Evolutionary conservation across 1,140 invertebrate genomes (phyloP).

Genomic region (Ceratina japonica): DNA sequence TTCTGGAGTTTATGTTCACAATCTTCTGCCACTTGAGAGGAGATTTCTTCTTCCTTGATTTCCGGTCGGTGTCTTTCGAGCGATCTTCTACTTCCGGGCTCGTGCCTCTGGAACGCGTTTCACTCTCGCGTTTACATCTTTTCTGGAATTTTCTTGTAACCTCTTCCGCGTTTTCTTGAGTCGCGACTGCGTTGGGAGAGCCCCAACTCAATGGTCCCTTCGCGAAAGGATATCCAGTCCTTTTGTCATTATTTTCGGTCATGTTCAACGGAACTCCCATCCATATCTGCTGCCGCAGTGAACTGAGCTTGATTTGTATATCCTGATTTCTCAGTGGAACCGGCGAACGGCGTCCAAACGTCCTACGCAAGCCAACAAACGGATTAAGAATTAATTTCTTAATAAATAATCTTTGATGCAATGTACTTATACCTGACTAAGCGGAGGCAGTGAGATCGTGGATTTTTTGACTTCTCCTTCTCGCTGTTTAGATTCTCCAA

Average conservation of each 20-base stretch:
- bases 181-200: slow-evolving; percentile 78
- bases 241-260: slow-evolving; percentile 20
- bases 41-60: slow-evolving; percentile 80
- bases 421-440: slow-evolving; percentile 43
- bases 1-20: slow-evolving; percentile 50
- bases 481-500: slow-evolving; percentile 77
- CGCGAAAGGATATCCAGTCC: slow-evolving; percentile 51
- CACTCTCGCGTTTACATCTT: slow-evolving; percentile 4
- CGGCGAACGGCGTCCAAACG: slow-evolving; percentile 65
- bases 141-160: slow-evolving; percentile 7
- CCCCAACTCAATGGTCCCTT: slow-evolving; percentile 82
- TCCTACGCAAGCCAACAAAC: slow-evolving; percentile 43
- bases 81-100: slow-evolving; percentile 60
- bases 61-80: slow-evolving; percentile 69
- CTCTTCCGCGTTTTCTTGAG: slow-evolving; percentile 73
- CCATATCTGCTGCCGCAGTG: slow-evolving; percentile 82
- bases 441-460: slow-evolving; percentile 75
- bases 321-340: slow-evolving; percentile 75
- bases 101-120: background rate
- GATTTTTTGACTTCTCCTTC: slow-evolving; percentile 73
- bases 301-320: slow-evolving; percentile 80
- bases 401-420: background rate
- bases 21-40: slow-evolving; percentile 70
- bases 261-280: slow-evolving; percentile 72
- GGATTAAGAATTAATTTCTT: slow-evolving; percentile 1